Evolutionary conservation across 2,888 invertebrate genomes (phyloP).

Genomic region (Catocala nupta): DNA sequence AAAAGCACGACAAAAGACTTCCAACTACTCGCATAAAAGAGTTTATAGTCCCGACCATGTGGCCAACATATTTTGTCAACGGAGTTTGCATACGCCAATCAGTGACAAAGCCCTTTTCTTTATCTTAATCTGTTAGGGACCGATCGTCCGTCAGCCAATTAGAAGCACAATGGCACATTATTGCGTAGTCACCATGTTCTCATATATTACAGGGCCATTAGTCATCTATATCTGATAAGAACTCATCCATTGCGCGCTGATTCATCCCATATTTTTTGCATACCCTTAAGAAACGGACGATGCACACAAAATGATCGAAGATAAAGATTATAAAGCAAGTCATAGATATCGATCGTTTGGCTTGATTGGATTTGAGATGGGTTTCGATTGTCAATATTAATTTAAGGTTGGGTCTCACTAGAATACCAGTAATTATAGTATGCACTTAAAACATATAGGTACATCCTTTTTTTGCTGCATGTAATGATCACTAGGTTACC

Average conservation of each 20-base stretch:
- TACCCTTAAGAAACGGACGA: slow-evolving; percentile 54
- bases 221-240: slow-evolving; percentile 71
- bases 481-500: too few species aligned
- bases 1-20: slow-evolving; percentile 40
- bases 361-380: slow-evolving; percentile 47
- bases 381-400: slow-evolving; percentile 41
- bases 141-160: slow-evolving; percentile 65
- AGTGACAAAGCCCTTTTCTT: slow-evolving; percentile 56
- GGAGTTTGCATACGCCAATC: slow-evolving; percentile 39
- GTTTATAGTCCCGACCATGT: slow-evolving; percentile 38
- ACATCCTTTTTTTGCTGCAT: too few species aligned
- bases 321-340: slow-evolving; percentile 58
- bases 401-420: slow-evolving; percentile 11
- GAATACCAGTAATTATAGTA: too few species aligned
- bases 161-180: slow-evolving; percentile 61
- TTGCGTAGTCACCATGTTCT: slow-evolving; percentile 67
- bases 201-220: slow-evolving; percentile 63
- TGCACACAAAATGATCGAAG: slow-evolving; percentile 51
- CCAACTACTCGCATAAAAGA: slow-evolving; percentile 26
- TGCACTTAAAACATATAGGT: too few species aligned
- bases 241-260: slow-evolving; percentile 59
- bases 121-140: slow-evolving; percentile 68
- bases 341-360: slow-evolving; percentile 54
- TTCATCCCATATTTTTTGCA: slow-evolving; percentile 70
- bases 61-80: slow-evolving; percentile 37